Base-by-base conservation (phyloP, 2,888 invertebrate genomes). In the Phrixothrix hirtus region DNA sequence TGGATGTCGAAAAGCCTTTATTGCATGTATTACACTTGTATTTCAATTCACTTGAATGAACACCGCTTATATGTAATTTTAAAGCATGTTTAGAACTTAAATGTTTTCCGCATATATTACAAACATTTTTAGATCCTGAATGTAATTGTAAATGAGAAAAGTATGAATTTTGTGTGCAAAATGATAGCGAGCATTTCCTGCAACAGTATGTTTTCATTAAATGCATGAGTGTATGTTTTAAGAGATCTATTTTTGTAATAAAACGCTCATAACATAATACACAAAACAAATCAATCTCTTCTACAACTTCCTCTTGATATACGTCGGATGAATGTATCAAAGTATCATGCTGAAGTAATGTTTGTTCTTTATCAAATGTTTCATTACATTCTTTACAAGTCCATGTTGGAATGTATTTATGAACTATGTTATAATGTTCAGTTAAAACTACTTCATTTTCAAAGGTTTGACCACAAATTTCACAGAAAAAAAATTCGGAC, bases 201-300 rank as follows among this genome's bases (percentile, higher is more conserved):
- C 64, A 64, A 11, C 37, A 36, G 50, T 58, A 57, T 27, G 55
- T 50, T 34, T 62, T 62, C 39, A 60, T 47, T 36, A 62, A 42
- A 47, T 64, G 62, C 14, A 35, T 41, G 11, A 60, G 42, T 6
- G 63, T 53, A 57, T 67, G 67, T 12, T 48, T 46, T 35, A 58
- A 48, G 35, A 67, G 53, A 31, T 43, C 53, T 7, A 53, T 29
- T 53, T 59, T 60, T 15, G 60, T 48, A 3, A 55, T 36, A 46
- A 68, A 70, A 7, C 55, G 57, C 45, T 57, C 57, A 35, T 58
- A 57, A 58, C 70, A 70, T 29, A 60, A 60, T 30, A 64, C 65
- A 59, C 70, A 70, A 36, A 38, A 55, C 29, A 58, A 62, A 37
- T 41, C 50, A 31, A 51, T 50, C 12, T 55, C 48, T 38, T 61